phyloP scores from a whole-genome alignment of 2,113 vertebrate genomes.

The Phylloscopus whistleri region DNA sequence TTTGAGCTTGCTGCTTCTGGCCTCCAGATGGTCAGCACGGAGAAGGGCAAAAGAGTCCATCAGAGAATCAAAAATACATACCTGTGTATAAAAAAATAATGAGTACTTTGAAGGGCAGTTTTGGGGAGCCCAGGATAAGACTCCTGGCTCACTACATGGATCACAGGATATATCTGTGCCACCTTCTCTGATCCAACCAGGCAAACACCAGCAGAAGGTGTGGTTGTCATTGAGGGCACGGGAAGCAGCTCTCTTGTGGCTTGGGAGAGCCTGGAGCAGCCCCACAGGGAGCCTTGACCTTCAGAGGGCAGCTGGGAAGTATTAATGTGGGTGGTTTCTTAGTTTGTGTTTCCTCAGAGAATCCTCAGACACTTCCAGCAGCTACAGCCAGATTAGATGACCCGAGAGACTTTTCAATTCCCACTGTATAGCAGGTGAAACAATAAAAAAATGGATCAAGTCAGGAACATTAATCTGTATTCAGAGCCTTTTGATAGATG shows the following conservation, averaged over 20 bases:
- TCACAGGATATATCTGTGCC: not conserved
- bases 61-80: not conserved
- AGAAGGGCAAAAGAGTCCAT: not conserved
- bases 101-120: not conserved
- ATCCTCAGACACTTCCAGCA: conserved; percentile 17
- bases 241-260: not conserved
- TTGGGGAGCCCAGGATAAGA: not conserved
- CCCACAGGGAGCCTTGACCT: not conserved
- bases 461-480: conserved; percentile 50
- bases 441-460: conserved; percentile 57
- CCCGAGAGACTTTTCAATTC: conserved; percentile 7
- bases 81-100: not conserved
- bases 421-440: conserved; percentile 67
- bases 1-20: not conserved
- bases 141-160: not conserved
- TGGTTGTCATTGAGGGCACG: accelerated
- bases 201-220: not conserved
- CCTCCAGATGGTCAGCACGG: not conserved
- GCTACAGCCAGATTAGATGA: conserved; percentile 29
- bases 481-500: conserved; percentile 62
- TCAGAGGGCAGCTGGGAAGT: not conserved
- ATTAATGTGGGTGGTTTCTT: conserved; percentile 27
- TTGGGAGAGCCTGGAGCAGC: not conserved
- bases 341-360: conserved; percentile 31
- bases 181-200: not conserved